Base-by-base conservation (phyloP, 2,888 invertebrate genomes). In the Syritta pipiens region DNA sequence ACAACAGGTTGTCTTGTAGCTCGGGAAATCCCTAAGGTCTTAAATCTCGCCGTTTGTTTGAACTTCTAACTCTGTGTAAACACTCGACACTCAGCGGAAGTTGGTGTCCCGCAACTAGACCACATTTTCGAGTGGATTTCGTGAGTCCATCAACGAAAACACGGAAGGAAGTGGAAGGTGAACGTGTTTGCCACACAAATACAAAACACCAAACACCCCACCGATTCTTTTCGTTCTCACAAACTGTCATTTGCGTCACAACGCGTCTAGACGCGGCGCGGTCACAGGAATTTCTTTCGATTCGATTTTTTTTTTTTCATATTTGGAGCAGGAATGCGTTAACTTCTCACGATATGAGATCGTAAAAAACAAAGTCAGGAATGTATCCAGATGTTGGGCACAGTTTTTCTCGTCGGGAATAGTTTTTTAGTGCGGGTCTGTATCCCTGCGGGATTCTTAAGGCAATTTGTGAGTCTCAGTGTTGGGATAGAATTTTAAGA, bases 381-480 rank as follows among this genome's bases (percentile, higher is more conserved):
- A 79, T 72, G 77, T 55, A 40, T 67, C 72, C 77, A 79, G 77
- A 79, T 79, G 77, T 72, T 71, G 69, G 65, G 35, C 44, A 44
- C 24, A 67, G 55, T 67, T n/a, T n/a, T n/a, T n/a, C n/a, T n/a
- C 35, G 51, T 44, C 14, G 63, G 48, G 42, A 48, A 57, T 62
- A 17, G 44, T 46, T 65, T 9, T 59, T 68, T 68, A n/a, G n/a
- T n/a, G 7, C 26, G 20, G 24, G 49, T 63, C 63, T n/a, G n/a
- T n/a, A n/a, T n/a, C 48, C 63, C 30, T 63, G 72, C 46, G 53
- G 48, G 30, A 19, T 85, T 86, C 88, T 86, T 87, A 86, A 85
- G 83, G 86, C 86, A 87, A 87, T 87, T 87, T 87, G 86, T 86
- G 86, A 84, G 83, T 85, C 85, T 84, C 63, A 83, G 84, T 85